Evolutionary conservation across 2,113 vertebrate genomes (phyloP).

Genomic region (Halcyon malimbica): DNA sequence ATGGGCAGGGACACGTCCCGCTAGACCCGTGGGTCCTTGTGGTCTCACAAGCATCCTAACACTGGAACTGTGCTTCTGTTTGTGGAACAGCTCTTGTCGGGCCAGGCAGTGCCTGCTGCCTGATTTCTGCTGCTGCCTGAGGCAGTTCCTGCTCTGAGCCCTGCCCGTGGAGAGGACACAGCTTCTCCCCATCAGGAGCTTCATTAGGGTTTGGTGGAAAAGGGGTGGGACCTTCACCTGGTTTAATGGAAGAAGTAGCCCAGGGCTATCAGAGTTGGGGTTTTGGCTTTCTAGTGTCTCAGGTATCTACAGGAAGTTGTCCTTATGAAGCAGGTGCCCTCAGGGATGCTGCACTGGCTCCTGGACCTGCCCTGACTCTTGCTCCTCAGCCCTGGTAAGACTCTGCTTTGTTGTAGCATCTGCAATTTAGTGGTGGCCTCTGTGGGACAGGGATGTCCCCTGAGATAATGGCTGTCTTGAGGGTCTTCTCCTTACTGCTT

Average conservation of each 20-base stretch:
- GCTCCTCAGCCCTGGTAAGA: neutral
- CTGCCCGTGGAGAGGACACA: neutral
- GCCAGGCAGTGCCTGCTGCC: accelerated
- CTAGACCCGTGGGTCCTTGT: neutral
- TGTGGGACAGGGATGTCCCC: neutral
- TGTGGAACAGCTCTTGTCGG: neutral
- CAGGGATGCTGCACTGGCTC: neutral
- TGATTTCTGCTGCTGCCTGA: neutral
- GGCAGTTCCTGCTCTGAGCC: neutral
- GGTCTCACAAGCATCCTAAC: neutral
- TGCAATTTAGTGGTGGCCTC: neutral
- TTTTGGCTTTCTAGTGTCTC: neutral
- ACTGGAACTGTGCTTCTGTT: neutral
- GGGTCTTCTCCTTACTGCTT: neutral
- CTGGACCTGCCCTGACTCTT: neutral
- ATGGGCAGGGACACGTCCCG: neutral
- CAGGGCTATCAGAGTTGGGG: accelerated
- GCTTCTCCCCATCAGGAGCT: neutral
- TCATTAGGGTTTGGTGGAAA: neutral
- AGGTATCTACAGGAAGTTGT: accelerated
- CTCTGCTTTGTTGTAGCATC: too few relatives aligned
- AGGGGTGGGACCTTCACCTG: neutral
- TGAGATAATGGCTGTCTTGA: accelerated
- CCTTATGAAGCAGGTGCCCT: accelerated
- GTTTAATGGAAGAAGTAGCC: neutral